phyloP scores from a whole-genome alignment of 64 coral and sea anemone genomes.

The Montipora cactus region DNA sequence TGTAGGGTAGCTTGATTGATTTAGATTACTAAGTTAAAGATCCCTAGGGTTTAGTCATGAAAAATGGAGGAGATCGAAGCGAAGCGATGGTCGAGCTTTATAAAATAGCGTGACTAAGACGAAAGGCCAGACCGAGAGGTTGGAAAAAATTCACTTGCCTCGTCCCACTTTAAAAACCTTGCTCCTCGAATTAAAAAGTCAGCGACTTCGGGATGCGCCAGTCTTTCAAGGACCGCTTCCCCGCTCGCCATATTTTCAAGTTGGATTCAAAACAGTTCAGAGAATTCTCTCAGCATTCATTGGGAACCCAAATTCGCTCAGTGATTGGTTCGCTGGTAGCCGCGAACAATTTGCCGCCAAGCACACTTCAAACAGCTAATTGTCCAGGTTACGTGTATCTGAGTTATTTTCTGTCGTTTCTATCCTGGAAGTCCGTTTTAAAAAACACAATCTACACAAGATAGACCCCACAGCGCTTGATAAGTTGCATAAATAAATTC shows the following conservation, averaged over 20 bases:
- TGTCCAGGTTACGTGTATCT: neutral
- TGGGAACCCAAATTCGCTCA: slow-evolving; percentile 37
- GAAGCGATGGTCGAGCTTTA: neutral
- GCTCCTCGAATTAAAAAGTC: slow-evolving; percentile 93
- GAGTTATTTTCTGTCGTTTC: neutral
- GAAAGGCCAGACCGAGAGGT: neutral
- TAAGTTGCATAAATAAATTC: slow-evolving; percentile 48
- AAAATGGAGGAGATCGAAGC: slow-evolving; percentile 33
- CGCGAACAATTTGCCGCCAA: slow-evolving; percentile 59
- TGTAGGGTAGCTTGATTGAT: neutral
- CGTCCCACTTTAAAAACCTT: slow-evolving; percentile 94
- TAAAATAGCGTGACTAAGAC: slow-evolving; percentile 31
- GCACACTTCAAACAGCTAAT: slow-evolving; percentile 39
- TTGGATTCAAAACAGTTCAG: slow-evolving; percentile 52
- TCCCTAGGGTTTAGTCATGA: neutral
- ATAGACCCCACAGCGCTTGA: neutral
- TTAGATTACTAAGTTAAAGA: slow-evolving; percentile 14
- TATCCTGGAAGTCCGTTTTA: neutral
- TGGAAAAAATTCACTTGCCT: slow-evolving; percentile 60
- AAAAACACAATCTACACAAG: neutral
- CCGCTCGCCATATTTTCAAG: slow-evolving; percentile 90
- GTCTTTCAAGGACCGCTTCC: slow-evolving; percentile 88
- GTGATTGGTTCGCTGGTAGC: slow-evolving; percentile 77
- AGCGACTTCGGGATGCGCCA: slow-evolving; percentile 86
- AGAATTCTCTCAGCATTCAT: slow-evolving; percentile 66